Conservation (phyloP, 2,797 vertebrate species). For the Vespertilio murinus region DNA sequence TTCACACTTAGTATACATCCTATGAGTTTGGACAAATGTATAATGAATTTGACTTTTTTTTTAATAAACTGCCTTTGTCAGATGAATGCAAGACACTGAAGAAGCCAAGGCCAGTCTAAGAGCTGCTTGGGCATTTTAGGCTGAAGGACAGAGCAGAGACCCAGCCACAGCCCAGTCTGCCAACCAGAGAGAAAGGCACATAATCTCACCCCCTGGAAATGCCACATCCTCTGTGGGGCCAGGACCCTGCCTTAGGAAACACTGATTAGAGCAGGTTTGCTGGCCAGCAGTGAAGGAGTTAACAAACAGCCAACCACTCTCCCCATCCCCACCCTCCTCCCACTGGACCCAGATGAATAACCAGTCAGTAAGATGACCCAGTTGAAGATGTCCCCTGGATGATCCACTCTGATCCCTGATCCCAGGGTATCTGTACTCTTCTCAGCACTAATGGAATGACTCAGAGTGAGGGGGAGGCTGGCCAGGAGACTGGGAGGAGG, state of each 20-base stretch:
- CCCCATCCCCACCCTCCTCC: neutral
- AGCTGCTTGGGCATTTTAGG: neutral
- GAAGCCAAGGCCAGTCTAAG: neutral
- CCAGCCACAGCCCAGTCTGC: neutral
- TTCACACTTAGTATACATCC: neutral
- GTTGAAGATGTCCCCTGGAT: conserved; percentile 57
- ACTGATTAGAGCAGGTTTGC: neutral
- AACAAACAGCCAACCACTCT: neutral
- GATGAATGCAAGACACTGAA: neutral
- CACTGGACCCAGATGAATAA: conserved; percentile 62
- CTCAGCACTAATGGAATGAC: conserved; percentile 53
- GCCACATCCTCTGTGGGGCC: neutral
- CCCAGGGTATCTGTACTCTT: conserved; percentile 34
- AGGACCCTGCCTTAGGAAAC: neutral
- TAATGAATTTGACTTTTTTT: conserved; percentile 47
- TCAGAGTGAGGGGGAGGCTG: neutral
- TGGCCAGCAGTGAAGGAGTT: conserved; percentile 48
- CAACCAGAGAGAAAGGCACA: neutral
- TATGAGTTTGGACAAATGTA: neutral
- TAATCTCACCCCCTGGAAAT: neutral
- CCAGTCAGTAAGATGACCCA: conserved; percentile 67
- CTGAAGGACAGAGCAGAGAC: neutral
- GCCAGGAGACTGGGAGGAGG: neutral
- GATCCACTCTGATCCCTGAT: conserved; percentile 4
- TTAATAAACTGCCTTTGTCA: conserved; percentile 39